Percentiles rank a stretch among this genome's conserved stretches.
These are phyloP conservation scores for Ailurus styani DNA, from an alignment of 2,113 vertebrate species.

Conservation along the genomic window DNA sequence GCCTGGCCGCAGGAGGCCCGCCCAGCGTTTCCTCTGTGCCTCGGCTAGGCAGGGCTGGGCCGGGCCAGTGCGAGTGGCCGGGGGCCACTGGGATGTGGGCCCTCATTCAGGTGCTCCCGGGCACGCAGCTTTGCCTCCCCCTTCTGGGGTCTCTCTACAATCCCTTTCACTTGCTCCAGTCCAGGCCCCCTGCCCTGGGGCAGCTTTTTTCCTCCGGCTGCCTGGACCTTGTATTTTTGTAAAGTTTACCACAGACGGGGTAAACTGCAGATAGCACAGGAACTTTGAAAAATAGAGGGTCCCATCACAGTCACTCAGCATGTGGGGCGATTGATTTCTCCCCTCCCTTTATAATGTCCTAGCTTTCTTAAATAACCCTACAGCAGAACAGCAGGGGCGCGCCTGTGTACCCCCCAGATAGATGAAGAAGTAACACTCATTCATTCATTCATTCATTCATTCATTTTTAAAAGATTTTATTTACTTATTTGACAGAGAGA, in stretches of 20 bases:
- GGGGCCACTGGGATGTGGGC: not conserved
- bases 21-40: not conserved
- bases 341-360: not conserved
- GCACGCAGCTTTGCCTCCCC: not conserved
- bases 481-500: too few species aligned
- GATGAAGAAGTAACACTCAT: not conserved
- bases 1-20: fast-evolving
- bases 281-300: not conserved
- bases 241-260: not conserved
- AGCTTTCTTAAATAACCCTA: not conserved
- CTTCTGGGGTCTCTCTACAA: not conserved
- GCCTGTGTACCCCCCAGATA: not conserved
- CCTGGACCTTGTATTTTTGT: not conserved
- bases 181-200: not conserved
- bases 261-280: not conserved
- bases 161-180: not conserved
- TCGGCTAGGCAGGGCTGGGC: not conserved
- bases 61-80: not conserved
- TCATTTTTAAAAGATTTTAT: too few species aligned
- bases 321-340: not conserved
- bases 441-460: too few species aligned
- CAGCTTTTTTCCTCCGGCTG: not conserved
- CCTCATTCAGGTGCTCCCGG: not conserved
- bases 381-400: not conserved
- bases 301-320: not conserved